phyloP scores from a whole-genome alignment of 1,140 invertebrate genomes.

The Macrocentrus cingulum region DNA sequence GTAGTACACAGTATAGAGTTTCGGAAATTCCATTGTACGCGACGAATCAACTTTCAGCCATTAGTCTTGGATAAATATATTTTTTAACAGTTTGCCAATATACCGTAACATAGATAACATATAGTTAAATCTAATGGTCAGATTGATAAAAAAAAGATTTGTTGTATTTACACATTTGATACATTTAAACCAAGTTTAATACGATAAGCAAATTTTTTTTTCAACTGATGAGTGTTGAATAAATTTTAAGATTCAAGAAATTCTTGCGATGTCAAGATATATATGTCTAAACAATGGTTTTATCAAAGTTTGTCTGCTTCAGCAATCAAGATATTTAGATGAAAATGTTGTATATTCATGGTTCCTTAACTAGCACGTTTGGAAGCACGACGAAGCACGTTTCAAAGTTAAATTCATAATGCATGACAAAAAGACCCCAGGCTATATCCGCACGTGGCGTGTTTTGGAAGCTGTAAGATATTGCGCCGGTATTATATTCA shows the following conservation, averaged over 20 bases:
- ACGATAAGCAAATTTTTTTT: no score
- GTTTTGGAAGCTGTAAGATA: constrained; percentile 51
- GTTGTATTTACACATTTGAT: no score
- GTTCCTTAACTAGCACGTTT: constrained; percentile 53
- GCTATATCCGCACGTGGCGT: constrained; percentile 32
- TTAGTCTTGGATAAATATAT: constrained; percentile 39
- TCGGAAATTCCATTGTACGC: constrained; percentile 53
- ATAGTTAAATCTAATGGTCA: no score
- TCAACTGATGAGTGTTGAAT: no score
- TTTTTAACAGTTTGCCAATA: constrained; percentile 11
- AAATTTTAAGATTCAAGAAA: no score
- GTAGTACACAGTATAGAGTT: constrained; percentile 54
- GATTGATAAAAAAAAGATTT: no score
- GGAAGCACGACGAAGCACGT: constrained; percentile 29
- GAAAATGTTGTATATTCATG: constrained; percentile 59
- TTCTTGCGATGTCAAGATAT: no score
- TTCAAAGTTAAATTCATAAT: constrained; percentile 59
- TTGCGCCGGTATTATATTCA: constrained; percentile 57
- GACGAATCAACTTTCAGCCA: constrained; percentile 58
- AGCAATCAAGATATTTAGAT: constrained; percentile 27
- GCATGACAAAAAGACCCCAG: constrained; percentile 50
- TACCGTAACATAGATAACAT: no score
- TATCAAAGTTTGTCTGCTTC: neutral
- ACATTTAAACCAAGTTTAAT: no score
- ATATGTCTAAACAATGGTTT: no score